Evolutionary conservation across 2,113 vertebrate species (phyloP), one percentile per base, ranked within the genome.

Genomic region (Myiopsitta monachus): DNA sequence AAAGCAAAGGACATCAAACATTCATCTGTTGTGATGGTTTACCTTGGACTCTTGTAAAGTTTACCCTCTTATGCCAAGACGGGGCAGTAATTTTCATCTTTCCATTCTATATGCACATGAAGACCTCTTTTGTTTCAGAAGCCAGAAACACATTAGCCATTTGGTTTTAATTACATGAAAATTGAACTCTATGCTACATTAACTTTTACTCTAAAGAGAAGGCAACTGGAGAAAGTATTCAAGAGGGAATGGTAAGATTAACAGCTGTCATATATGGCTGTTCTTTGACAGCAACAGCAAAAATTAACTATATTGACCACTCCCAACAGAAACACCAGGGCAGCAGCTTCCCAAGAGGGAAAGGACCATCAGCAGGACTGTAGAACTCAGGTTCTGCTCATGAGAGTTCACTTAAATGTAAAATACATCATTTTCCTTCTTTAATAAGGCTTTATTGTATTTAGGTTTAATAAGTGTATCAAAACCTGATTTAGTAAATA

Each of bases 121-220:
- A 73, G 26, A 68, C 12, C 61, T 77, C 30, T 76, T n/a, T 59
- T 88, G 85, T 62, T 87, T 81, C 39, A 93, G 77, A 7, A 88
- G 61, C 39, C 55, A 75, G 39, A 94, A 91, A 54, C 22, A 73
- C 28, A 39, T 74, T 39, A 90, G 75, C 41, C 39, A 74, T 49
- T 95, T 78, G 43, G 41, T 44, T 95, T 95, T 76, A 92, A 88
- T 87, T 77, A 73, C 51, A 72, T 17, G 66, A 93, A 87, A 94
- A 92, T 10, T 72, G 16, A 87, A 88, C 46, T 88, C 6, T 17
- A 68, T 84, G 41, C 46, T 79, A 44, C 41, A 51, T 90, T 87
- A 82, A 80, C 30, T 95, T 95, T 59, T 85, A 59, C 41, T 87
- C 70, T 63, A 54, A 80, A 67, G 46, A 66, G 43, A 92, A 91